phyloP scores from a whole-genome alignment of 2,888 invertebrate genomes.

The Macrosiphum euphorbiae region DNA sequence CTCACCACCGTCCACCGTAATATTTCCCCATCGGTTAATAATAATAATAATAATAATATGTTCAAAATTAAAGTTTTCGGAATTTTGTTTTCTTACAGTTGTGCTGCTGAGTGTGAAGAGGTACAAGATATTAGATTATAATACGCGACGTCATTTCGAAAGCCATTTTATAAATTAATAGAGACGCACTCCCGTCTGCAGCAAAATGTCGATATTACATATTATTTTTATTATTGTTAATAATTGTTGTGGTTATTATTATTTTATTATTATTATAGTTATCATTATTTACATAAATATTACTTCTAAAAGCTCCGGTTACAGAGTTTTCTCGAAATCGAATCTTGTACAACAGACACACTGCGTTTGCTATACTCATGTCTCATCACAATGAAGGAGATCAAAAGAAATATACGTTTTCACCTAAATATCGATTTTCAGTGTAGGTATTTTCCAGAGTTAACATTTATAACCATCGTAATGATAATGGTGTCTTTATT shows the following conservation, averaged over 20 bases:
- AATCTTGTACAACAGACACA: neutral
- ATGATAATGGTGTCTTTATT: neutral
- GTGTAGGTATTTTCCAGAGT: neutral
- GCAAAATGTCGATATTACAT: neutral
- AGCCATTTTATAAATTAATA: neutral
- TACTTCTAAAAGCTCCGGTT: neutral
- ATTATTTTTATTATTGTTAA: neutral
- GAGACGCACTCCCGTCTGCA: neutral
- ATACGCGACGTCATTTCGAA: neutral
- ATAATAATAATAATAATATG: neutral
- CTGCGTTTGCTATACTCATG: neutral
- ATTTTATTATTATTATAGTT: neutral
- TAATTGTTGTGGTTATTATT: no score
- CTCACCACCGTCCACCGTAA: no score
- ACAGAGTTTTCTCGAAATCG: neutral
- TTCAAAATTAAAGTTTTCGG: neutral
- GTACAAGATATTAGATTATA: neutral
- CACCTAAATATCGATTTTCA: neutral
- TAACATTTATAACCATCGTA: neutral
- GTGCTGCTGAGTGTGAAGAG: neutral
- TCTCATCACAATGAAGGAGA: neutral
- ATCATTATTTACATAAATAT: neutral
- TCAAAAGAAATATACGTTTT: neutral
- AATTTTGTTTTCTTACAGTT: neutral
- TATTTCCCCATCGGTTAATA: neutral